Percentiles rank a stretch among this genome's conserved stretches.
phyloP scores from a whole-genome alignment of 2,888 invertebrate species.

The Agrotis segetum region DNA sequence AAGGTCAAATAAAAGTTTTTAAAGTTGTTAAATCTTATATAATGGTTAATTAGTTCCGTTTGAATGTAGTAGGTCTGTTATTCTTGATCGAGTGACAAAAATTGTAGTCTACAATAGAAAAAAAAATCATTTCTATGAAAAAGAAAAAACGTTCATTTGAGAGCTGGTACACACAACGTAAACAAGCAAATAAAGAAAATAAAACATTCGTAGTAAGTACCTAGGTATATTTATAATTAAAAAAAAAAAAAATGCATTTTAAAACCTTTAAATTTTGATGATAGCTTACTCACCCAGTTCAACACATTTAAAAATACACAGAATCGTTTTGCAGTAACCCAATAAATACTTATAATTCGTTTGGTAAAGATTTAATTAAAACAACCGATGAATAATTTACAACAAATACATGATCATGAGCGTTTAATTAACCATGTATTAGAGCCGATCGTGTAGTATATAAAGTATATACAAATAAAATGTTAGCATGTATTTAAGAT shows the following conservation, averaged over 20 bases:
- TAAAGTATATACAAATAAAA: constrained; percentile 24
- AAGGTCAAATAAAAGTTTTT: constrained; percentile 44
- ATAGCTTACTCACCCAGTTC: neutral
- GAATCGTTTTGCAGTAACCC: neutral
- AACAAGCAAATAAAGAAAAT: too few species aligned
- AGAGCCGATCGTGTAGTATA: constrained; percentile 37
- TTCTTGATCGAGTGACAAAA: neutral
- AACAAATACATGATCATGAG: constrained; percentile 37
- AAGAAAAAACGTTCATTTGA: too few species aligned
- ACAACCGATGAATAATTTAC: constrained; percentile 46
- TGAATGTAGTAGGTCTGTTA: neutral
- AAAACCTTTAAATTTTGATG: too few species aligned
- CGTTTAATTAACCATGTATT: constrained; percentile 54
- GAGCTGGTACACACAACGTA: too few species aligned
- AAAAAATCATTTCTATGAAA: too few species aligned
- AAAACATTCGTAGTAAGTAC: too few species aligned
- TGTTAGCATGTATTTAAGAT: constrained; percentile 28
- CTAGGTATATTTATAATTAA: too few species aligned
- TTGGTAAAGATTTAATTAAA: constrained; percentile 37
- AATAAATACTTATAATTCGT: constrained; percentile 29
- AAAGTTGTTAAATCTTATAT: constrained; percentile 15
- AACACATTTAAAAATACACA: neutral
- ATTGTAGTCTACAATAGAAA: neutral
- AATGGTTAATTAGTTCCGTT: constrained; percentile 2
- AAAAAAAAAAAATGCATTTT: too few species aligned